These are phyloP conservation scores for Stegodyphus mimosarum DNA, from an alignment of 1,140 invertebrate genomes.

Conservation along the genomic window DNA sequence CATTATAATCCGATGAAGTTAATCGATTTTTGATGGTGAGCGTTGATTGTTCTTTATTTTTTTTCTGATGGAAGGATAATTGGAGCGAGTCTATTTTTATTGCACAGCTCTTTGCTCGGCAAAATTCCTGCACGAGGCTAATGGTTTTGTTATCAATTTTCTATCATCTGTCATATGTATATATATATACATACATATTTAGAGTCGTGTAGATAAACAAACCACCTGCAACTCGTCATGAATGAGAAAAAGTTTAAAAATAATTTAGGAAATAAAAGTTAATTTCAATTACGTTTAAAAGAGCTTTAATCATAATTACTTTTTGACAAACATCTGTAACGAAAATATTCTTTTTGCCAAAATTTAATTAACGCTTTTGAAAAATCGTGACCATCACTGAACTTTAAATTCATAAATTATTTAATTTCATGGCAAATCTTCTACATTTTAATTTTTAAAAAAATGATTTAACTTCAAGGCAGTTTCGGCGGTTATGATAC, in stretches of 20 bases:
- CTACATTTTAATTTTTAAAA: too few relatives aligned
- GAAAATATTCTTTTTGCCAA: too few relatives aligned
- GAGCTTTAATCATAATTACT: too few relatives aligned
- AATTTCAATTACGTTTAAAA: not conserved
- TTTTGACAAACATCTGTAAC: too few relatives aligned
- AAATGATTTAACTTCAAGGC: too few relatives aligned
- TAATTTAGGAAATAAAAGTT: not conserved
- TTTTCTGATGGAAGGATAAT: not conserved
- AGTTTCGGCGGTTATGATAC: too few relatives aligned
- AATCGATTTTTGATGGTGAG: constrained; percentile 44
- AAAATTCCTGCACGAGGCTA: not conserved
- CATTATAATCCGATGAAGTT: constrained; percentile 34
- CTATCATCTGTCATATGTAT: not conserved
- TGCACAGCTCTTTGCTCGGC: not conserved
- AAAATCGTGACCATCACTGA: too few relatives aligned
- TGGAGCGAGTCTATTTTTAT: not conserved
- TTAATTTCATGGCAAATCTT: too few relatives aligned
- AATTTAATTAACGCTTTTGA: too few relatives aligned
- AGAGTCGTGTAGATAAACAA: not conserved
- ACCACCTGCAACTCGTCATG: not conserved
- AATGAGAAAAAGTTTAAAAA: not conserved
- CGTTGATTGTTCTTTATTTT: constrained; percentile 26
- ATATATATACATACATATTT: not conserved
- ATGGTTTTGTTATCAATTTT: not conserved
- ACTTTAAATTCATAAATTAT: too few relatives aligned